Evolutionary conservation across 2,113 vertebrate genomes (phyloP).

Genomic region (Osmerus eperlanus): DNA sequence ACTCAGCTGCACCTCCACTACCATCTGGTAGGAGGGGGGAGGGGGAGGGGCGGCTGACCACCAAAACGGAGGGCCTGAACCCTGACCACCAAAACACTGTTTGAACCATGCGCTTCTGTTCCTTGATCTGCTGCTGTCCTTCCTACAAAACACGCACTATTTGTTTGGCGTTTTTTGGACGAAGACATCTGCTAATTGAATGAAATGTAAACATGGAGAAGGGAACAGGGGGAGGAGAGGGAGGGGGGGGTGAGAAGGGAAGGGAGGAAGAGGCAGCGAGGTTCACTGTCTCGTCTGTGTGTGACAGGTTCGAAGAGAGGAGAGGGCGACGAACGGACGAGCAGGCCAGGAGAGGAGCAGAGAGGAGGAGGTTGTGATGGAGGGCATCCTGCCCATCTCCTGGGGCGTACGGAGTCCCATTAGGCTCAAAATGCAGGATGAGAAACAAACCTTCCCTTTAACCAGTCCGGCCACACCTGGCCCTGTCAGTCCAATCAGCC

Average conservation of each 20-base stretch:
- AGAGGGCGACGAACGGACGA: too few species aligned
- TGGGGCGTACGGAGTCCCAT: constrained; percentile 88
- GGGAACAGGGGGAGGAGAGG: too few species aligned
- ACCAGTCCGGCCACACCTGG: constrained; percentile 62
- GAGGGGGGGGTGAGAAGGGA: too few species aligned
- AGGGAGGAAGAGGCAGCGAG: too few species aligned
- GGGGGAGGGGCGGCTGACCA: too few species aligned
- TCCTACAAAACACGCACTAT: background rate
- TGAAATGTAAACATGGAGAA: background rate
- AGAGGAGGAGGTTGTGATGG: constrained; percentile 72
- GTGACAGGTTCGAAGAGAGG: too few species aligned
- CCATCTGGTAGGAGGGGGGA: constrained; percentile 39
- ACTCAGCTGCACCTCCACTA: constrained; percentile 65
- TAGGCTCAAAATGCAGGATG: constrained; percentile 89
- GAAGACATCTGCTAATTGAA: background rate
- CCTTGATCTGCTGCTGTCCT: background rate
- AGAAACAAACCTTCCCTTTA: constrained; percentile 74
- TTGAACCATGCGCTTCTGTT: too few species aligned
- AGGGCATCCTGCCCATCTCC: constrained; percentile 84
- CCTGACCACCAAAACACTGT: too few species aligned
- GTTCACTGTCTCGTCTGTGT: background rate
- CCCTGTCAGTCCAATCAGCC: constrained; percentile 58
- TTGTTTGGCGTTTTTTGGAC: too few species aligned
- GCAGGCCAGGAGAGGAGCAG: constrained; percentile 33
- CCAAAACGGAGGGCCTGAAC: too few species aligned